Base-by-base conservation (phyloP, 2,888 invertebrate species). In the Geotrupes spiniger region DNA sequence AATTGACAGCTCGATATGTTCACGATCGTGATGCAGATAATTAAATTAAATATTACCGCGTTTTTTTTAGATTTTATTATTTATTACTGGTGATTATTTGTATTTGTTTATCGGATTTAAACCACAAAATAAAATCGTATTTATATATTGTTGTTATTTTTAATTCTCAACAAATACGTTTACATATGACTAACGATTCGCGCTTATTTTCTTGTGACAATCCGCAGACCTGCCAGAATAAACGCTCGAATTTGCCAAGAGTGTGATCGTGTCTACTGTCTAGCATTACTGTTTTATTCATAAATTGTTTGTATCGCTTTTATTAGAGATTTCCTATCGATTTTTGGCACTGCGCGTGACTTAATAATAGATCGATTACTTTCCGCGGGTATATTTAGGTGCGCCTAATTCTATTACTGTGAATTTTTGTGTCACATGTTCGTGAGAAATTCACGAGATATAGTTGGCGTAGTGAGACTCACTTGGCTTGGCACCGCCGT, bases 381-480 rank as follows among this genome's bases (percentile, higher is more conserved):
- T 21, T 21, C 6, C 21, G 6, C 6, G 33, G 26, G 25, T 40
- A 40, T 39, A 26, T 46, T 46, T 46, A 31, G 11, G 21, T 39
- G 39, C 46, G 46, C 39, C 33, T 40, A 29, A 26, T 33, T 14
- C 8, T 14, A 27, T 29, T 46, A 38, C 14, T 26, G 9, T 46
- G 31, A 11, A 16, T 28, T 37, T 39, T 40, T 39, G 14, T 11
- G 39, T 40, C 46, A 46, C 46, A 40, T 46, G 46, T 31, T 39
- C 31, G 39, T 36, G 28, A 44, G 27, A 38, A 46, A 46, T 46
- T 40, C 46, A 46, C 39, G 39, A 38, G 46, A 45, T 39, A 21
- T 38, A 14, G 25, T 33, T 46, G 39, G 26, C 36, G 33, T 39
- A 46, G 25, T 31, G 12, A 39, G 39, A 38, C 41, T 27, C 17